phyloP scores from a whole-genome alignment of 2,888 invertebrate genomes.

The Drosophila macrothrix region DNA sequence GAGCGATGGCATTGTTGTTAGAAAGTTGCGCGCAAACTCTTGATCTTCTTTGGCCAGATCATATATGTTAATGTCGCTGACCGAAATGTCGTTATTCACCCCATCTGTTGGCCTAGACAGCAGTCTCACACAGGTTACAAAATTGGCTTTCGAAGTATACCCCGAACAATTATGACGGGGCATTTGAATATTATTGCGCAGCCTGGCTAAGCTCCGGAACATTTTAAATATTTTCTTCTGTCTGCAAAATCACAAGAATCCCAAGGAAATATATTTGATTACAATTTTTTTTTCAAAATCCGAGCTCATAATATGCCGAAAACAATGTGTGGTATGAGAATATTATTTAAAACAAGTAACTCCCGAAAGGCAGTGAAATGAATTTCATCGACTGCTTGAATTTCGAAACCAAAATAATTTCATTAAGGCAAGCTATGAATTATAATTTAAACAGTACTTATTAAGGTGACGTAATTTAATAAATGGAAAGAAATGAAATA shows the following conservation, averaged over 20 bases:
- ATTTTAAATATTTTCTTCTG: conserved; percentile 33
- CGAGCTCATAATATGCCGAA: conserved; percentile 44
- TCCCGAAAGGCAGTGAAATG: background rate
- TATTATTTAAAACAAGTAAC: background rate
- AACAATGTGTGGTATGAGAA: conserved; percentile 11
- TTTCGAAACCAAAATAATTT: background rate
- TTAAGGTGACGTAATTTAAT: background rate
- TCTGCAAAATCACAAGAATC: background rate
- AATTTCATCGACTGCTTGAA: conserved; percentile 38
- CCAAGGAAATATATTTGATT: conserved; percentile 7
- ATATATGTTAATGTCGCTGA: conserved; percentile 53
- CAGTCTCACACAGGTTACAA: conserved; percentile 13
- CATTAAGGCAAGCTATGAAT: background rate
- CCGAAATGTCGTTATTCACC: conserved; percentile 8
- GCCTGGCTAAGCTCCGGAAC: conserved; percentile 51
- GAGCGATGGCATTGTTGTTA: conserved; percentile 32
- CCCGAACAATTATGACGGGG: conserved; percentile 25
- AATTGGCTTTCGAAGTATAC: conserved; percentile 11
- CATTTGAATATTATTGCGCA: conserved; percentile 43
- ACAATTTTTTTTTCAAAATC: conserved; percentile 30
- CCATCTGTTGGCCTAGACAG: background rate
- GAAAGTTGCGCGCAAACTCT: conserved; percentile 63
- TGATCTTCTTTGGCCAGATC: conserved; percentile 55
- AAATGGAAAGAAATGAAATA: background rate
- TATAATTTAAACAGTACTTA: background rate